These are phyloP conservation scores for Clunio marinus DNA, from an alignment of 2,888 invertebrate genomes.

Conservation along the genomic window DNA sequence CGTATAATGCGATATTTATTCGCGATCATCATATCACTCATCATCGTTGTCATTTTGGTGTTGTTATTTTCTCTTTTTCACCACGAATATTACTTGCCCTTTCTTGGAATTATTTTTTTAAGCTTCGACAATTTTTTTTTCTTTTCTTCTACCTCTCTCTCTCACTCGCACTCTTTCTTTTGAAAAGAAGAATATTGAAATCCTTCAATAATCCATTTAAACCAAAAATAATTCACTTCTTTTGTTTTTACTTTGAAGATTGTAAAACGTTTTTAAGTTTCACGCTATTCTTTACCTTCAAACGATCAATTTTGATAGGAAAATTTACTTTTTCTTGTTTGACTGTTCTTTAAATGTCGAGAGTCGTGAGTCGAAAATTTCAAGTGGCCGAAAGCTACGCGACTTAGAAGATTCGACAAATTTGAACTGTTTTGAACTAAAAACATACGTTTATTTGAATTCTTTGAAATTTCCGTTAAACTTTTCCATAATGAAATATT, in stretches of 20 bases:
- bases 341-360: no score
- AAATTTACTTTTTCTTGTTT: no score
- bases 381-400: no score
- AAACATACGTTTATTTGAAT: no score
- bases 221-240: not conserved
- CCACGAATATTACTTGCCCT: constrained; percentile 23
- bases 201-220: not conserved
- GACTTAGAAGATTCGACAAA: no score
- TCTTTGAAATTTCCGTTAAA: no score
- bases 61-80: not conserved
- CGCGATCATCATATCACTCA: constrained; percentile 73
- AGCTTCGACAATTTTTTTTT: not conserved
- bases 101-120: constrained; percentile 30
- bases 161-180: constrained; percentile 22
- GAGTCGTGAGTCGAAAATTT: no score
- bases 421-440: no score
- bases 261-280: not conserved
- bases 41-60: constrained; percentile 36
- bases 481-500: no score
- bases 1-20: constrained; percentile 91
- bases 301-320: constrained; percentile 1
- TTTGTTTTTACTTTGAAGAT: not conserved
- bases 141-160: constrained; percentile 9
- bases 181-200: constrained; percentile 13
- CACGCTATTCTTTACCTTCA: not conserved